phyloP scores from a whole-genome alignment of 2,797 vertebrate genomes.

The Manis pentadactyla region DNA sequence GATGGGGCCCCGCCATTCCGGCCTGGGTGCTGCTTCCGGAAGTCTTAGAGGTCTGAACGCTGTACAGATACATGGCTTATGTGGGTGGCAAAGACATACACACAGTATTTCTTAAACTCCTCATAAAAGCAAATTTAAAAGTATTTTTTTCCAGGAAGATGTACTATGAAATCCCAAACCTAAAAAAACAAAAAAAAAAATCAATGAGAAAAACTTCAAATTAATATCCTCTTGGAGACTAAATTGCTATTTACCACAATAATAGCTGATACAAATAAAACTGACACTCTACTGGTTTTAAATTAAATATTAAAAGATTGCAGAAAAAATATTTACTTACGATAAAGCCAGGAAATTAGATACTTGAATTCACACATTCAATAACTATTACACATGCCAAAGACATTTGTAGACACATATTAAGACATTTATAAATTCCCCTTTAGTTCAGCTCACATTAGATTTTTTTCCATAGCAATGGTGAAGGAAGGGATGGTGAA shows the following conservation, averaged over 20 bases:
- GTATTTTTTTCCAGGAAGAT: not conserved
- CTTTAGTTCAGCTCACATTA: not conserved
- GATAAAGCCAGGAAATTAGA: constrained; percentile 10
- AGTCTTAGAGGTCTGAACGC: not conserved
- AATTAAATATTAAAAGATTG: constrained; percentile 18
- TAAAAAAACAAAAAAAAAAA: constrained; percentile 12
- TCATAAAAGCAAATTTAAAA: constrained; percentile 6
- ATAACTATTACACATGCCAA: not conserved
- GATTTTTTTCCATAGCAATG: constrained; percentile 32
- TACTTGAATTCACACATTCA: not conserved
- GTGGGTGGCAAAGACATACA: not conserved
- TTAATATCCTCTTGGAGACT: not conserved
- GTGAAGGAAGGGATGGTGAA: not conserved
- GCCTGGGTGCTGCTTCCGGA: not conserved
- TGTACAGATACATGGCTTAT: not conserved
- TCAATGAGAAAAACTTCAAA: not conserved
- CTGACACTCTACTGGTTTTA: not conserved
- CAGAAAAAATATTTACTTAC: not conserved
- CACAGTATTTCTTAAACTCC: not conserved
- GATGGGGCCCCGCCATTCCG: not conserved
- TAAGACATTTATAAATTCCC: constrained; percentile 17
- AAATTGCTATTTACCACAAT: not conserved
- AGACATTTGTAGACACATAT: not conserved
- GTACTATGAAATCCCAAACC: not conserved
- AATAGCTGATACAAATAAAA: not conserved